Percentiles rank a stretch among this genome's conserved stretches.
phyloP scores from a whole-genome alignment of 2,888 invertebrate species.

The Drosophila anceps region DNA sequence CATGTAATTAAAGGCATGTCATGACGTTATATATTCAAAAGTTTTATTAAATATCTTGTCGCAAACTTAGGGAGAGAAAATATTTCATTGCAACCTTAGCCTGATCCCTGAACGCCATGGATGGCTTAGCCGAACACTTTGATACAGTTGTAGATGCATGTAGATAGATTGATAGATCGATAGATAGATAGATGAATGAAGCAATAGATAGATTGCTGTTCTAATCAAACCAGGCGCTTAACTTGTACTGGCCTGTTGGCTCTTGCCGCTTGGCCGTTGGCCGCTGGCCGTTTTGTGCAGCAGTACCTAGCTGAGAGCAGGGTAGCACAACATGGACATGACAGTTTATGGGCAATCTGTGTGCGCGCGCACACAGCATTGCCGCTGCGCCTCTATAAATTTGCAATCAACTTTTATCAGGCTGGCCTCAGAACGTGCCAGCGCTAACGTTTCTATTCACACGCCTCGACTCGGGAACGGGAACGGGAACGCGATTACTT shows the following conservation, averaged over 20 bases:
- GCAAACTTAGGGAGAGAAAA: too few relatives aligned
- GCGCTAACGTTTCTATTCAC: slow-evolving; percentile 80
- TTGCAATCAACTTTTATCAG: slow-evolving; percentile 82
- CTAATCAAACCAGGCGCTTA: slow-evolving; percentile 56
- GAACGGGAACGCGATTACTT: slow-evolving; percentile 40
- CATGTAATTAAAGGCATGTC: neutral
- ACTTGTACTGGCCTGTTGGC: slow-evolving; percentile 34
- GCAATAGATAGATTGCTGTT: slow-evolving; percentile 43
- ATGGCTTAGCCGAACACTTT: neutral
- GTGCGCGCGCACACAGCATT: slow-evolving; percentile 9
- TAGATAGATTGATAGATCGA: slow-evolving; percentile 14
- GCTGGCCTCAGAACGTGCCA: slow-evolving; percentile 73
- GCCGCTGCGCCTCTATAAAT: slow-evolving; percentile 69
- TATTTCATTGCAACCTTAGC: neutral
- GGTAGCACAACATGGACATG: slow-evolving; percentile 47
- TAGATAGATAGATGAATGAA: slow-evolving; percentile 29
- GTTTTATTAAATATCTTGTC: neutral
- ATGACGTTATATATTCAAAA: neutral
- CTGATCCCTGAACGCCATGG: neutral
- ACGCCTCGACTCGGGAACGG: slow-evolving; percentile 57
- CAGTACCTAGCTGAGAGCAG: slow-evolving; percentile 1
- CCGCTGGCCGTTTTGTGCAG: slow-evolving; percentile 18
- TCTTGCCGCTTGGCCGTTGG: slow-evolving; percentile 25
- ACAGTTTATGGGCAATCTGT: slow-evolving; percentile 73
- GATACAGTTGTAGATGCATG: slow-evolving; percentile 17